These are phyloP conservation scores for Drosophila ananassae DNA, from an alignment of 1,140 invertebrate species.

Conservation along the genomic window DNA sequence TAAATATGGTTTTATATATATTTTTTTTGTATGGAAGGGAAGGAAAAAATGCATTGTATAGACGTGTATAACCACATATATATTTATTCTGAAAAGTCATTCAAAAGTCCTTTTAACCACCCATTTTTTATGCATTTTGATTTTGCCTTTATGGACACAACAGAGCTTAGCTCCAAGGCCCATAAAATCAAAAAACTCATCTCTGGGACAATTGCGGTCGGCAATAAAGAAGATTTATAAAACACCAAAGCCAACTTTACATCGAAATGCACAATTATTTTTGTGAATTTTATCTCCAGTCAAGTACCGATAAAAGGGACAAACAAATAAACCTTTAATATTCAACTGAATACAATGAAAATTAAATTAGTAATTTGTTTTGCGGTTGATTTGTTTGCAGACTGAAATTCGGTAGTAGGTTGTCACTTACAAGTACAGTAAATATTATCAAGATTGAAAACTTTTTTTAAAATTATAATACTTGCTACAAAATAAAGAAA, in stretches of 20 bases:
- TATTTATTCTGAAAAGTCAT: not conserved
- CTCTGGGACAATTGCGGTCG: constrained; percentile 23
- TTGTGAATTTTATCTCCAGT: constrained; percentile 20
- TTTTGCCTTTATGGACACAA: constrained; percentile 16
- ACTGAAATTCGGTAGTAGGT: constrained; percentile 35
- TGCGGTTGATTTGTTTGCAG: constrained; percentile 52
- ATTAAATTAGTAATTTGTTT: constrained; percentile 56
- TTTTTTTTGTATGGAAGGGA: no score
- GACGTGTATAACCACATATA: not conserved
- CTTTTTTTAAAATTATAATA: not conserved
- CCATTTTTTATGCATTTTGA: not conserved
- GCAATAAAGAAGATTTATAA: constrained; percentile 40
- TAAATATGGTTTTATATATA: not conserved
- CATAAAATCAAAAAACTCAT: constrained; percentile 39
- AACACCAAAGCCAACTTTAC: constrained; percentile 7
- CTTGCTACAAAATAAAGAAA: no score
- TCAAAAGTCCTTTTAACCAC: not conserved
- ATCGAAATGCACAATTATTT: constrained; percentile 8
- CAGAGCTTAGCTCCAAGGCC: constrained; percentile 32
- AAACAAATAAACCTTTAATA: constrained; percentile 26
- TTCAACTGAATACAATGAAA: constrained; percentile 41
- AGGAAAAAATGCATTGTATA: no score
- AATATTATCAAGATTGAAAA: no score
- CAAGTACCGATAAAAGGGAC: not conserved
- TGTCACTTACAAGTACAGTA: constrained; percentile 8